Base-by-base conservation (phyloP, 1,140 invertebrate species). In the Episyrphus balteatus region DNA sequence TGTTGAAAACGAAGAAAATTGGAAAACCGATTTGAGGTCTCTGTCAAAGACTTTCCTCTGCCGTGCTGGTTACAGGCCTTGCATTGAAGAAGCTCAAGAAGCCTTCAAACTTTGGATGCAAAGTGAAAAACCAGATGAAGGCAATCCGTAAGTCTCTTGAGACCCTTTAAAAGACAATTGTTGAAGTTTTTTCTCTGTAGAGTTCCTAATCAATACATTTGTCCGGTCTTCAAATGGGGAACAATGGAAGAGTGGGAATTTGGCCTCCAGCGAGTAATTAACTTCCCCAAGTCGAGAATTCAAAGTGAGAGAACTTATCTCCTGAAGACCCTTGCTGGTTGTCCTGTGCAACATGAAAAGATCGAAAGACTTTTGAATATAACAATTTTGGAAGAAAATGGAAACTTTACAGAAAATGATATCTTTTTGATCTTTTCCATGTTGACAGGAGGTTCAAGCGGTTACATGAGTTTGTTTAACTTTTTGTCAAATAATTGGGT, bases 141-240 rank as follows among this genome's bases (percentile, higher is more conserved):
- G 81, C 50, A 85, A 81, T 63, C 82, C 80, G 84, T 87, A 56
- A 74, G 77, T 77, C 52, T 17, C 5, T 31, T 26, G 30, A 38
- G 43, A 47, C 18, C 15, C 18, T 19, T 40, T n/a, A 14, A 41
- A 32, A 45, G 13, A 17, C 19, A 37, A 17, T 26, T 44, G 11
- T 48, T 41, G 7, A 34, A 34, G 8, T 19, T 19, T 19, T 41
- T 41, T 41, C n/a, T 6, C 64, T 71, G 19, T 53, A 87, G 84
- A 5, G 75, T 85, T 33, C 72, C 79, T 10, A 83, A 81, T 58
- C 77, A 81, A 57, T 84, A 77, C 56, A 76, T 86, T 36, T 86
- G 84, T 47, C 81, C 83, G 6, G 81, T 87, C 2, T 86, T 86
- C 55, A 80, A 81, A 65, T 86, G 81, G 77, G 84, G 84, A 0